phyloP scores from a whole-genome alignment of 2,113 vertebrate genomes.

The Azemiops feae region DNA sequence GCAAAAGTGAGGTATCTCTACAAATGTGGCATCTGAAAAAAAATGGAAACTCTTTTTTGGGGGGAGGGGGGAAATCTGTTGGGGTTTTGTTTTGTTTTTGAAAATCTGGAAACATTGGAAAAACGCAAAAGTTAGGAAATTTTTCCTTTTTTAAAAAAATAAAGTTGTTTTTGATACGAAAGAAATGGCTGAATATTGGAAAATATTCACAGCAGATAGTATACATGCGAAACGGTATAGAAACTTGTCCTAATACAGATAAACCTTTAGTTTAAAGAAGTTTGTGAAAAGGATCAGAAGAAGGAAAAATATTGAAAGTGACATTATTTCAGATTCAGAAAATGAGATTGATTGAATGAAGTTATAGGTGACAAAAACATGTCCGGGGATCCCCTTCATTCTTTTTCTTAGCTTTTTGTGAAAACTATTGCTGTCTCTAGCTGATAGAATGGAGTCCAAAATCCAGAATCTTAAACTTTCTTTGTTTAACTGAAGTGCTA shows the following conservation, averaged over 20 bases:
- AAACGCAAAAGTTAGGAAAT: background rate
- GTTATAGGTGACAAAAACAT: background rate
- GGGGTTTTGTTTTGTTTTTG: background rate
- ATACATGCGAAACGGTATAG: background rate
- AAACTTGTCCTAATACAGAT: background rate
- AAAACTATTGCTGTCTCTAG: background rate
- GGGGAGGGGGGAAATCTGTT: background rate
- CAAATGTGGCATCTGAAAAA: background rate
- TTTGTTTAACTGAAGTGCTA: background rate
- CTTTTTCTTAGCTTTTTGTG: background rate
- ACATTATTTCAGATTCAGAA: background rate
- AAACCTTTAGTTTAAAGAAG: background rate
- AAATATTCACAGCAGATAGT: background rate
- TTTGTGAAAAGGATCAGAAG: background rate
- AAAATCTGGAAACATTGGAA: background rate
- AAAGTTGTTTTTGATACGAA: background rate
- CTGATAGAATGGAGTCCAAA: background rate
- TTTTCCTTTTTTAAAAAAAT: background rate
- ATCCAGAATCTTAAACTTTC: background rate
- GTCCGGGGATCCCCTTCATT: background rate
- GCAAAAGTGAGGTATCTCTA: background rate
- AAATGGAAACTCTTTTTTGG: background rate
- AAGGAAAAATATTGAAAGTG: background rate
- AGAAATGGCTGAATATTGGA: background rate
- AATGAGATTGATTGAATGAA: background rate